Percentiles rank a stretch among this genome's conserved stretches.
Conservation (phyloP, 2,113 vertebrate genomes). For the Caranx ignobilis region DNA sequence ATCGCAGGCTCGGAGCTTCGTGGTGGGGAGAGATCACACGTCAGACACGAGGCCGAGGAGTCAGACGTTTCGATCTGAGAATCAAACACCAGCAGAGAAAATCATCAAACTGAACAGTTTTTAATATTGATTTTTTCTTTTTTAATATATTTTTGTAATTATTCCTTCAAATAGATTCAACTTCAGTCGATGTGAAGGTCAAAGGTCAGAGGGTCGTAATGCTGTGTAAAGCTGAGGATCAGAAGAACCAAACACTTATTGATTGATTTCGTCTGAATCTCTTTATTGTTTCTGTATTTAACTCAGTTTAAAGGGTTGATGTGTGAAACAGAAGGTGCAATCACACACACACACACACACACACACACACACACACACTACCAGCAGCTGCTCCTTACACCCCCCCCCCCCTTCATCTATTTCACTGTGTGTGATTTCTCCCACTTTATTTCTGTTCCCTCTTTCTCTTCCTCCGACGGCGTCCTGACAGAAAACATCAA, state of each 20-base stretch:
- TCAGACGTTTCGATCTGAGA: too few relatives aligned
- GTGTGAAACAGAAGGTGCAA: constrained; percentile 19
- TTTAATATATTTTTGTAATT: too few relatives aligned
- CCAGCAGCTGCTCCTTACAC: constrained; percentile 61
- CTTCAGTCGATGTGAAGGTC: too few relatives aligned
- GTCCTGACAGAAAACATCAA: background rate
- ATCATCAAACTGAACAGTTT: too few relatives aligned
- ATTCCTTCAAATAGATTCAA: too few relatives aligned
- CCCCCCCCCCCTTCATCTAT: constrained; percentile 34
- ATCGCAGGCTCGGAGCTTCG: background rate
- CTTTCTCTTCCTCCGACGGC: background rate
- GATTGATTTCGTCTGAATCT: too few relatives aligned
- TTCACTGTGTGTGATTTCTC: constrained; percentile 32
- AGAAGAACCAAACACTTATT: too few relatives aligned
- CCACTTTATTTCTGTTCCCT: constrained; percentile 1
- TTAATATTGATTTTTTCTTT: too few relatives aligned
- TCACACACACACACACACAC: constrained; percentile 10
- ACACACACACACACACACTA: constrained; percentile 4
- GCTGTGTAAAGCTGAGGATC: too few relatives aligned
- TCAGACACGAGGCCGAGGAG: background rate
- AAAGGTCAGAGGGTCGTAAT: too few relatives aligned
- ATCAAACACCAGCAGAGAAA: too few relatives aligned
- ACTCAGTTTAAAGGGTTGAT: background rate
- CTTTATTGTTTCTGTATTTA: too few relatives aligned
- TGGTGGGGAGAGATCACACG: background rate